Conservation (phyloP, 2,113 vertebrate species). For the Oxyura jamaicensis region DNA sequence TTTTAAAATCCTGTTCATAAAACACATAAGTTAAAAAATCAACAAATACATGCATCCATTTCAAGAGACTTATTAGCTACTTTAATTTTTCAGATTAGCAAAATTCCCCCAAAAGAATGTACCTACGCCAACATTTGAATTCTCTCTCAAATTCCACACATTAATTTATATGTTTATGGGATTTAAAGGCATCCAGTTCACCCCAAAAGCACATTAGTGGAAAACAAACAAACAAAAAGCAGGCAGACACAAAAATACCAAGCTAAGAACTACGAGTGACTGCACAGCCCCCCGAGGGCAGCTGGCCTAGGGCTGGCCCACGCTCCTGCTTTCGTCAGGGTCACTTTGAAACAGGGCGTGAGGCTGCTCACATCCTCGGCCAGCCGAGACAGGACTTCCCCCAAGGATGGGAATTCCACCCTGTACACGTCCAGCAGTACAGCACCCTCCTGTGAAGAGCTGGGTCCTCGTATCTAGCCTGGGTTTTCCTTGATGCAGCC, state of each 20-base stretch:
- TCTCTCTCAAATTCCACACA: not conserved
- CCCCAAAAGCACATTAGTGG: not conserved
- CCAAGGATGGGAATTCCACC: not conserved
- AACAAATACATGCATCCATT: not conserved
- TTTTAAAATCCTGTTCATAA: not conserved
- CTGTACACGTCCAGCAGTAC: too few relatives aligned
- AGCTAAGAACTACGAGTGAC: not conserved
- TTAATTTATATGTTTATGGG: not conserved
- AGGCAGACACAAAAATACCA: not conserved
- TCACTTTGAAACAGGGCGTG: not conserved
- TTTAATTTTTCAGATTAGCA: not conserved
- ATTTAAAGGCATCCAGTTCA: not conserved
- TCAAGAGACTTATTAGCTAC: not conserved
- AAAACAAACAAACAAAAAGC: too few relatives aligned
- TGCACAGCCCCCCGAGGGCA: accelerated
- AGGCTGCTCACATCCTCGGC: not conserved
- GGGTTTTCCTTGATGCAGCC: not conserved
- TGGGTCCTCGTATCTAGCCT: accelerated
- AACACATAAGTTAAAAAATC: not conserved
- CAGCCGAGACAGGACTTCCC: not conserved
- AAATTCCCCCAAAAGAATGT: not conserved
- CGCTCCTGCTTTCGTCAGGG: not conserved
- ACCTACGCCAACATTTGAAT: not conserved
- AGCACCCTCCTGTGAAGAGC: not conserved
- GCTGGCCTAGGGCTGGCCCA: not conserved